Evolutionary conservation across 2,888 invertebrate genomes (phyloP), one percentile per base, ranked within the genome.

Genomic region (Phragmatobia fuliginosa): DNA sequence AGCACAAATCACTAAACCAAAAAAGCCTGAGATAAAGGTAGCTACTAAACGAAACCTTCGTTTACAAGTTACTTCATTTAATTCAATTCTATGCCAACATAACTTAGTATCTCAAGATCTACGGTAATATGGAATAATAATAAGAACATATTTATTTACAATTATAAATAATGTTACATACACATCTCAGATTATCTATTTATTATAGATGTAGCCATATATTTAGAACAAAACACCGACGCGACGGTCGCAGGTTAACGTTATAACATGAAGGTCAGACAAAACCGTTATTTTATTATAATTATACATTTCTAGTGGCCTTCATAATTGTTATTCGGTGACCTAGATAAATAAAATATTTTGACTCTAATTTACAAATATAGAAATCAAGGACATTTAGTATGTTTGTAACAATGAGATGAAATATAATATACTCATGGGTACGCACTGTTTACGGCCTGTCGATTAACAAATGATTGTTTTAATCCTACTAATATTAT

Each of bases 311-410:
- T 16, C 14, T 18, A 28, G 56, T 38, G 28, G 28, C 38, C 61
- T 38, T 62, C 38, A 28, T 62, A 25, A 28, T 36, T 25, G 28
- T 8, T 38, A 28, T 62, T 38, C 38, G 16, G 38, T 62, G 61
- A 62, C 61, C 61, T 38, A 25, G 61, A 62, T 62, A 28, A 38
- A 28, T 62, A 18, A 62, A 62, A 38, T 38, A 62, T 38, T 28
- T 61, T 38, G 25, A 61, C 25, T 61, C 18, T 18, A 38, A 21
- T 62, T 41, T 41, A 41, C 25, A 41, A 21, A 62, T 62, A 36
- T 36, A 38, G 38, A 8, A 25, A 61, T 25, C 18, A 18, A 38
- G 36, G 61, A n/a, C 38, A 32, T 36, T 6, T 1, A 25, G 16
- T 1, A 61, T 25, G 11, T n/a, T 16, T 36, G 36, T 25, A 61